Conservation (phyloP, 2,113 vertebrate species). For the Isurus oxyrinchus region DNA sequence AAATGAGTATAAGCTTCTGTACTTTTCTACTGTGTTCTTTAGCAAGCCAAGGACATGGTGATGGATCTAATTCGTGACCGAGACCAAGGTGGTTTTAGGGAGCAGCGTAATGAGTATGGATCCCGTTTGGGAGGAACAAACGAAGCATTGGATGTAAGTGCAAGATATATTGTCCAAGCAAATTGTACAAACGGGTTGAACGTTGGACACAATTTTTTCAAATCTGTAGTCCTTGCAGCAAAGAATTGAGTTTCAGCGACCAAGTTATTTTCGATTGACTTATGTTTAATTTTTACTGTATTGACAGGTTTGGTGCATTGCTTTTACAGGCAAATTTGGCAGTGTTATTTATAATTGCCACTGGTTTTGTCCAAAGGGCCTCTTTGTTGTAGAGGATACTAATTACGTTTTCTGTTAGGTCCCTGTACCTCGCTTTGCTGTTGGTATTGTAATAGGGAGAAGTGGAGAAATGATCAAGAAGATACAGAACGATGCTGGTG, state of each 20-base stretch:
- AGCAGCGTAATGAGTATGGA: constrained; percentile 92
- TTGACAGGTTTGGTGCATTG: background rate
- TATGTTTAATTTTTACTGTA: background rate
- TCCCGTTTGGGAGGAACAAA: constrained; percentile 83
- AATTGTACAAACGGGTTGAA: background rate
- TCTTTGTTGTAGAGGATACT: background rate
- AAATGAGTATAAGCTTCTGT: background rate
- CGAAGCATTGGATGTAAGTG: constrained; percentile 82
- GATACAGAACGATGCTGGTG: constrained; percentile 95
- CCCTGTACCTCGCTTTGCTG: constrained; percentile 93
- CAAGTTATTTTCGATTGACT: background rate
- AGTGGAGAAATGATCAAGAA: constrained; percentile 99
- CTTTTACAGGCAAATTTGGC: background rate
- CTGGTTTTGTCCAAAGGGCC: background rate
- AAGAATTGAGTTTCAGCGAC: background rate
- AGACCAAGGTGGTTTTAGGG: constrained; percentile 86
- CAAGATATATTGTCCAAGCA: constrained; percentile 8
- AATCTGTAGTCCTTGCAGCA: background rate
- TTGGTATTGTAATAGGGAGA: constrained; percentile 95
- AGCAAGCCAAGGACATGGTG: constrained; percentile 99
- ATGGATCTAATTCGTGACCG: constrained; percentile 91
- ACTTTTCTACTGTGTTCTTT: constrained; percentile 41
- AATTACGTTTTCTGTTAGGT: constrained; percentile 57
- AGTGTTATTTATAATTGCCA: background rate
- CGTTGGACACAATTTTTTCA: background rate